Conservation (phyloP, 2,797 vertebrate species). For the Prionace glauca region DNA sequence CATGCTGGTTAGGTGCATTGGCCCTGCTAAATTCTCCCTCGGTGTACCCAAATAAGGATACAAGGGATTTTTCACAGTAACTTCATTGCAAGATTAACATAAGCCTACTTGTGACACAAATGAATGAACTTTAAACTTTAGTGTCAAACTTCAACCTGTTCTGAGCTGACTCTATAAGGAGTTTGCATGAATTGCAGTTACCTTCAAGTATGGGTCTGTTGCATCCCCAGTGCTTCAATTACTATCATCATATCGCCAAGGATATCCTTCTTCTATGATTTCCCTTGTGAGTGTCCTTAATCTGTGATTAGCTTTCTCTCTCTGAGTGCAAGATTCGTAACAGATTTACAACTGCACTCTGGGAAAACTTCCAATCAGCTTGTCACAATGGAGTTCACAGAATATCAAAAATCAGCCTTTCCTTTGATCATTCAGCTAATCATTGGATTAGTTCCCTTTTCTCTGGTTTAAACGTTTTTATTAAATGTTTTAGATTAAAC, state of each 20-base stretch:
- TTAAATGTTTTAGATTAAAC: neutral
- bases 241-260: neutral
- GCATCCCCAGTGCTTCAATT: neutral
- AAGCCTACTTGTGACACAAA: too few species aligned
- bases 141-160: too few species aligned
- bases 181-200: neutral
- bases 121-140: too few species aligned
- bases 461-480: neutral
- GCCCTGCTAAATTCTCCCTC: too few species aligned
- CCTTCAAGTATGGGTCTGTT: neutral
- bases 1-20: too few species aligned
- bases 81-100: too few species aligned
- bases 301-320: neutral
- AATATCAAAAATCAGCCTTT: neutral
- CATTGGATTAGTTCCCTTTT: neutral
- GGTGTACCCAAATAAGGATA: too few species aligned
- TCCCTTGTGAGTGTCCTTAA: neutral
- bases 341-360: neutral
- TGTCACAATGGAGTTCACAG: neutral
- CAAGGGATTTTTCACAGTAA: too few species aligned
- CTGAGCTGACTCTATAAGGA: neutral
- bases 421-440: neutral
- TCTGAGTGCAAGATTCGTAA: neutral
- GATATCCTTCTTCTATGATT: neutral
- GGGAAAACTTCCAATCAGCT: neutral